phyloP scores from a whole-genome alignment of 2,113 vertebrate genomes.

The Manacus vitellinus region DNA sequence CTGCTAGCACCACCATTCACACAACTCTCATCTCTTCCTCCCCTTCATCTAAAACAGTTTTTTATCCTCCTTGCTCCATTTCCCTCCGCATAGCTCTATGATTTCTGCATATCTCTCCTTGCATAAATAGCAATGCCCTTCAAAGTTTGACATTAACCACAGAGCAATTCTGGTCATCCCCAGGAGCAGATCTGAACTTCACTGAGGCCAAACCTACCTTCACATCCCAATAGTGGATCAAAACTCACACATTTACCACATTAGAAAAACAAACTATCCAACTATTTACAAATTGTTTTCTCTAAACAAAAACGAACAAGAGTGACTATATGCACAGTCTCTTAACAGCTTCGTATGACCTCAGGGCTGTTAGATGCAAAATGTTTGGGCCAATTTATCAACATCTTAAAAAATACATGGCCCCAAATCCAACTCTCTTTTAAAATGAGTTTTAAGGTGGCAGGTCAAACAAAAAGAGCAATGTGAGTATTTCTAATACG shows the following conservation, averaged over 20 bases:
- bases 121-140: background rate
- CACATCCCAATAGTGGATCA: background rate
- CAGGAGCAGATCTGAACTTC: background rate
- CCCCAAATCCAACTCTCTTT: background rate
- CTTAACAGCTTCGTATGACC: background rate
- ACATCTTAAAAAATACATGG: background rate
- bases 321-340: background rate
- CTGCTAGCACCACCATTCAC: background rate
- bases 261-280: background rate
- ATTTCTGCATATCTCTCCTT: background rate
- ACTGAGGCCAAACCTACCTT: background rate
- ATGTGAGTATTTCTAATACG: background rate
- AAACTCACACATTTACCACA: background rate
- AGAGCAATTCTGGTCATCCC: background rate
- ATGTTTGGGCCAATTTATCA: background rate
- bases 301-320: background rate
- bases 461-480: background rate
- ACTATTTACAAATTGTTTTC: background rate
- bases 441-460: background rate
- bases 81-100: background rate
- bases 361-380: slow-evolving; percentile 11
- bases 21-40: background rate
- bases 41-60: background rate
- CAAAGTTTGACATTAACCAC: background rate
- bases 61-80: background rate